Percentiles rank a stretch among this genome's conserved stretches.
These are phyloP conservation scores for Scarus forsteni DNA, from an alignment of 2,797 vertebrate genomes.

Conservation along the genomic window DNA sequence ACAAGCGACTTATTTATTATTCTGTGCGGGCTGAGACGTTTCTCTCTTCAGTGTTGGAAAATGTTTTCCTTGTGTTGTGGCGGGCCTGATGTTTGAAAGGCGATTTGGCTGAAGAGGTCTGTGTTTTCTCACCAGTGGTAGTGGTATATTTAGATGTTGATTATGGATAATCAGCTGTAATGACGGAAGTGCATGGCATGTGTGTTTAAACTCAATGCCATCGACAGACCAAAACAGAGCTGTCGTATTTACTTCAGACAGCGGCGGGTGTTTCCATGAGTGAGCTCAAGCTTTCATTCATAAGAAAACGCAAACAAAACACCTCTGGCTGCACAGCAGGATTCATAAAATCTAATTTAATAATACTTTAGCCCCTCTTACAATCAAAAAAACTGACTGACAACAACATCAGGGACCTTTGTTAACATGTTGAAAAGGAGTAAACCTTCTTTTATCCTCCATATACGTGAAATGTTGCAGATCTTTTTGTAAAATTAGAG, in stretches of 20 bases:
- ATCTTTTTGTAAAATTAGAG: no score
- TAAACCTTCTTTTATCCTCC: no score
- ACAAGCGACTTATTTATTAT: conserved; percentile 77
- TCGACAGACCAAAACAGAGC: conserved; percentile 79
- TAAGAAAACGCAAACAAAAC: neutral
- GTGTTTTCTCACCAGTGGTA: conserved; percentile 78
- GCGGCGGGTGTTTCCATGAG: conserved; percentile 51
- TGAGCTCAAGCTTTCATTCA: conserved; percentile 33
- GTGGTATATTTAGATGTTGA: conserved; percentile 84
- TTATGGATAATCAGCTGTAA: conserved; percentile 86
- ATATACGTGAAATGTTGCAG: no score
- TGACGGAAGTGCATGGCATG: conserved; percentile 81
- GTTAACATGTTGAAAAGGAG: no score
- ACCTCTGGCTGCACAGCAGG: neutral
- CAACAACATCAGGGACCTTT: no score
- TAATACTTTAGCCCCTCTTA: no score
- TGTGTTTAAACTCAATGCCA: conserved; percentile 82
- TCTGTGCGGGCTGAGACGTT: conserved; percentile 52
- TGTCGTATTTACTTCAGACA: conserved; percentile 64
- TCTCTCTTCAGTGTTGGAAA: conserved; percentile 62
- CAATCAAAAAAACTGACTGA: no score
- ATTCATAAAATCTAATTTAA: no score
- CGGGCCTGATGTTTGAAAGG: conserved; percentile 72
- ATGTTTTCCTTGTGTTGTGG: conserved; percentile 79
- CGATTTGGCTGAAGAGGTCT: conserved; percentile 76